Evolutionary conservation across 2,113 vertebrate species (phyloP), one percentile per base, ranked within the genome.

Genomic region (Gobius niger): DNA sequence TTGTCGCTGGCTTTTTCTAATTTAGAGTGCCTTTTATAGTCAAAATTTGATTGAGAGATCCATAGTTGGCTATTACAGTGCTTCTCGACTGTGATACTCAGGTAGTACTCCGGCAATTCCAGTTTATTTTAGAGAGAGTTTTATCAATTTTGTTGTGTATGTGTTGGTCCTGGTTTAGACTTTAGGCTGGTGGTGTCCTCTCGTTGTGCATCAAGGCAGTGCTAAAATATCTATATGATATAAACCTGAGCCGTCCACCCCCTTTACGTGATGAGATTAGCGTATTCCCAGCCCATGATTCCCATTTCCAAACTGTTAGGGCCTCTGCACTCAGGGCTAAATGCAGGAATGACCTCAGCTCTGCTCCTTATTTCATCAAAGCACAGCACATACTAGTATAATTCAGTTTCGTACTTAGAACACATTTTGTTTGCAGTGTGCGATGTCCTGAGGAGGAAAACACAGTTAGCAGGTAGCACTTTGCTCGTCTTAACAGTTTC

Each of bases 251-350:
- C 52, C 41, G 15, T 63, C 51, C 54, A 50, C 15, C 56, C 8
- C 57, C 6, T 6, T 6, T 51, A 62, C 57, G 56, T 60, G 73
- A 83, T 81, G 65, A 53, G 47, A 76, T 82, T 73, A 60, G 57
- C 65, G 54, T 73, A 75, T 78, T 78, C 78, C 84, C 83, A 82
- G 70, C 65, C 56, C 67, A 40, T 65, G 2, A 34, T 70, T 63
- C 73, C 50, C 68, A 80, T 71, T 75, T 77, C 44, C 51, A 75
- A 85, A 67, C 76, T 80, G 85, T 85, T 85, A 87, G 72, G 66
- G 84, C 75, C 18, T 60, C 72, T 81, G 79, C 59, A 80, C 72
- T 75, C 67, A 19, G 44, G 49, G 72, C 67, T 76, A 67, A 85
- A 85, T 68, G 75, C 78, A 80, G 67, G 67, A 61, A 82, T 78